Conservation (phyloP, 2,888 invertebrate species). For the Scaptomyza flava region DNA sequence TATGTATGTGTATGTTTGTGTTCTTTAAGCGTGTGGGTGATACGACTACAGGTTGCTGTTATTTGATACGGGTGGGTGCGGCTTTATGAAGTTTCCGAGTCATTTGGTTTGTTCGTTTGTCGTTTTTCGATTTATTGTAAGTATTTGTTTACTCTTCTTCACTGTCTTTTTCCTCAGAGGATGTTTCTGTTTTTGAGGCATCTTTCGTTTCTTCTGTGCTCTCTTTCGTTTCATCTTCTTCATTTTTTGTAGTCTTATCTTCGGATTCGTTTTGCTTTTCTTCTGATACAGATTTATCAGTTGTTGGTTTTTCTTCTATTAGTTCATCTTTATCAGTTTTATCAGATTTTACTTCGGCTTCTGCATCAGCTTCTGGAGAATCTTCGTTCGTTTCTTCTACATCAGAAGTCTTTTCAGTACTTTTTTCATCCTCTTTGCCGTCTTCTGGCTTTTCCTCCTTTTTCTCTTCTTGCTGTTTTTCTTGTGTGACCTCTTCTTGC, state of each 20-base stretch:
- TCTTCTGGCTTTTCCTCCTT: background rate
- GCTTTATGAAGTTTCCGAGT: conserved; percentile 4
- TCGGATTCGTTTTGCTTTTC: conserved; percentile 9
- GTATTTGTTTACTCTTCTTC: conserved; percentile 34
- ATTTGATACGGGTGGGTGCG: conserved; percentile 15
- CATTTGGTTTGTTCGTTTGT: conserved; percentile 20
- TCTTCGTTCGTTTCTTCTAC: background rate
- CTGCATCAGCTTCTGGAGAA: background rate
- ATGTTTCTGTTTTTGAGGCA: conserved; percentile 27
- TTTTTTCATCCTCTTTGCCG: background rate
- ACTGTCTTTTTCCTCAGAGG: conserved; percentile 42
- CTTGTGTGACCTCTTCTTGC: background rate
- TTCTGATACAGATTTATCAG: conserved; percentile 9
- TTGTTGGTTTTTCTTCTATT: background rate
- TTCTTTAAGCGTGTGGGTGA: conserved; percentile 16
- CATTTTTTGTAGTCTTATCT: conserved; percentile 1
- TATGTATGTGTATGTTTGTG: conserved; percentile 23
- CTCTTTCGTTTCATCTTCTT: conserved; percentile 3
- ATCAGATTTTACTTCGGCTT: background rate
- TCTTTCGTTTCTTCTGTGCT: conserved; percentile 19
- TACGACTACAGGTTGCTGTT: conserved; percentile 26
- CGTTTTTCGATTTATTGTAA: conserved; percentile 17
- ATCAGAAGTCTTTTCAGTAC: background rate
- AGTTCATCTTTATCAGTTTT: conserved; percentile 1
- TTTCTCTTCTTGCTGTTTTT: background rate